phyloP scores from a whole-genome alignment of 2,888 invertebrate species.

The Hypomecis punctinalis region DNA sequence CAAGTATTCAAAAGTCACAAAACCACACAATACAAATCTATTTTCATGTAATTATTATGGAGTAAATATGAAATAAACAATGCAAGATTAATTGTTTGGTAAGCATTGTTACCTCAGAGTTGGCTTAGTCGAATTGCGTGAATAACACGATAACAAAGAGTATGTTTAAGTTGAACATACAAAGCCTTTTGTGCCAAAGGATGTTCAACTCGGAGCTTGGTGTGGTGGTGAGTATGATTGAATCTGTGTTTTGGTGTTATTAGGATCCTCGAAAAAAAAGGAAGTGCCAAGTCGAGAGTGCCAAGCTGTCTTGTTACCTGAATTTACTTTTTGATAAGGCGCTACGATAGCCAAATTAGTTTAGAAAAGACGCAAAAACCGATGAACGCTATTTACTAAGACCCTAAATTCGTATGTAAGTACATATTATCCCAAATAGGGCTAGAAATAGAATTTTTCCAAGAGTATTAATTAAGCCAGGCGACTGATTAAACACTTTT shows the following conservation, averaged over 20 bases:
- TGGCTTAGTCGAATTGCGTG: slow-evolving; percentile 10
- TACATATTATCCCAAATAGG: too few relatives aligned
- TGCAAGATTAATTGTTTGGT: slow-evolving; percentile 7
- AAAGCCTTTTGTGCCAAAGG: slow-evolving; percentile 29
- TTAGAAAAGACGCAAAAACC: neutral
- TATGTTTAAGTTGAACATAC: slow-evolving; percentile 10
- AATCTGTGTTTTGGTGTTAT: neutral
- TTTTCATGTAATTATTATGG: slow-evolving; percentile 13
- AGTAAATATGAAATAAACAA: slow-evolving; percentile 12
- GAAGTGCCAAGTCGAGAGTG: neutral
- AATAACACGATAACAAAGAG: slow-evolving; percentile 9
- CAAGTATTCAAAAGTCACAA: slow-evolving; percentile 6
- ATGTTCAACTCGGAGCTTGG: slow-evolving; percentile 22
- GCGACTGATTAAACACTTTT: too few relatives aligned
- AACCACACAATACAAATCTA: slow-evolving; percentile 12
- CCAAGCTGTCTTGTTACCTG: neutral
- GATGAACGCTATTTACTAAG: too few relatives aligned
- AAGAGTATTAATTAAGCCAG: too few relatives aligned
- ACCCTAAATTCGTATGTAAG: too few relatives aligned
- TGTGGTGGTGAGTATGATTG: neutral
- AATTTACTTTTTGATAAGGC: slow-evolving; percentile 22
- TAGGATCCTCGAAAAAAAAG: slow-evolving; percentile 9
- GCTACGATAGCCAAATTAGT: slow-evolving; percentile 8
- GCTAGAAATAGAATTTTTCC: too few relatives aligned
- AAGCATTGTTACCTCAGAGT: slow-evolving; percentile 17